Evolutionary conservation across 2,113 vertebrate species (phyloP).

Genomic region (Rhinopithecus roxellana): DNA sequence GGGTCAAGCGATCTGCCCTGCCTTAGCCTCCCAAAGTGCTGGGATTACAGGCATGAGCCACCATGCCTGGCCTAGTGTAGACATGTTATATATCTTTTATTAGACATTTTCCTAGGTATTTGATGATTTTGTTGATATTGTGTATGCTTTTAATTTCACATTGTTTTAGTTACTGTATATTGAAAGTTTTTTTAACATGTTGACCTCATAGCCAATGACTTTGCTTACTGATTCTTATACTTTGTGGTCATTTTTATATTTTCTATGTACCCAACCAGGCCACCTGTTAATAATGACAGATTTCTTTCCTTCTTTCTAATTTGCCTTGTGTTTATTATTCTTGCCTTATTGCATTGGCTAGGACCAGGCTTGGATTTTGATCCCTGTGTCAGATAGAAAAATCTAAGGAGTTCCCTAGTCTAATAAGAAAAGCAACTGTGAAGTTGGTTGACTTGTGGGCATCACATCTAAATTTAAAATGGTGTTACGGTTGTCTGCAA

Average conservation of each 20-base stretch:
- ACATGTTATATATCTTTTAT: neutral
- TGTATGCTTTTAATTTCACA: neutral
- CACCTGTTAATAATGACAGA: conserved; percentile 8
- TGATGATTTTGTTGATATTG: neutral
- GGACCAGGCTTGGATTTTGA: neutral
- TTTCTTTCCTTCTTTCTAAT: conserved; percentile 15
- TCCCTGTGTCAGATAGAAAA: neutral
- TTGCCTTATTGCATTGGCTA: conserved; percentile 12
- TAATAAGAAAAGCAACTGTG: neutral
- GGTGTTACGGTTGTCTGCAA: neutral
- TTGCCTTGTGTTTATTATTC: conserved; percentile 24
- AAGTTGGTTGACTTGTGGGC: neutral
- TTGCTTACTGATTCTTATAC: neutral
- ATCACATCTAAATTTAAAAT: neutral
- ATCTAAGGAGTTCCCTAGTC: neutral
- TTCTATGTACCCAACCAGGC: neutral
- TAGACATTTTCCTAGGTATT: neutral
- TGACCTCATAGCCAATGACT: neutral
- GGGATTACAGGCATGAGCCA: too few species aligned
- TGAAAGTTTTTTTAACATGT: neutral
- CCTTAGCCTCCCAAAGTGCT: too few species aligned
- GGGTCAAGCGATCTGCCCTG: too few species aligned
- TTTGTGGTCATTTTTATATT: conserved; percentile 14
- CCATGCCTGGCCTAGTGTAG: neutral
- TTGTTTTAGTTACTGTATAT: neutral